Conservation (phyloP, 2,888 invertebrate genomes). For the Elmis aenea region DNA sequence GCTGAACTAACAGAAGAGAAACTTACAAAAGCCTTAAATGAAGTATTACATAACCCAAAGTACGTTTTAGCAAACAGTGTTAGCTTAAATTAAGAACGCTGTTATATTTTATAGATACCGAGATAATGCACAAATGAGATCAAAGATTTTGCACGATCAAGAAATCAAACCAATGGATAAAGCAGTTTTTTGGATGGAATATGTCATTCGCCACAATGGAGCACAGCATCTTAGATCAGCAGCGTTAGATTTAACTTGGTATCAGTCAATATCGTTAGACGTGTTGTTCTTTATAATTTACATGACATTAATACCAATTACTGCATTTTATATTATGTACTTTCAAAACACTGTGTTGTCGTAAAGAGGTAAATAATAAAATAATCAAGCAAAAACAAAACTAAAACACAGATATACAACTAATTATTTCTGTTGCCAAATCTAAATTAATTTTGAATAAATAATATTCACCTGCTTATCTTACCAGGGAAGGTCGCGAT, state of each 20-base stretch:
- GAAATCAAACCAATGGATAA: constrained; percentile 26
- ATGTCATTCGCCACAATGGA: constrained; percentile 30
- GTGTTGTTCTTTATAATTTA: constrained; percentile 10
- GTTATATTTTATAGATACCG: constrained; percentile 21
- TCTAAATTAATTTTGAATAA: too few relatives aligned
- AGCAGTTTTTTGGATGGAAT: constrained; percentile 31
- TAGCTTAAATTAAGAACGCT: neutral
- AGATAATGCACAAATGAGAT: constrained; percentile 22
- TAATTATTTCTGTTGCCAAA: too few relatives aligned
- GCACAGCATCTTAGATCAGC: constrained; percentile 25
- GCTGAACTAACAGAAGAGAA: constrained; percentile 9
- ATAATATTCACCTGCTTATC: too few relatives aligned
- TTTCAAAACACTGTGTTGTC: too few relatives aligned
- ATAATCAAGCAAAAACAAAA: too few relatives aligned
- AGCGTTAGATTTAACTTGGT: constrained; percentile 24
- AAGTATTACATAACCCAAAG: constrained; percentile 10
- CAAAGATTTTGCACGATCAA: constrained; percentile 27
- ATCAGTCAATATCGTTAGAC: constrained; percentile 23
- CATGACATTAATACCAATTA: neutral
- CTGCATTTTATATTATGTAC: neutral
- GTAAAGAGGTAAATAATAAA: too few relatives aligned
- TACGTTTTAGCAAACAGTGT: too few relatives aligned
- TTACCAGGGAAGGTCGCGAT: too few relatives aligned
- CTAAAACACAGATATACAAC: too few relatives aligned
- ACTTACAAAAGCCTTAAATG: constrained; percentile 1